A percentile compares a stretch with the other conserved stretches of the same genome.
Conservation (phyloP, 2,888 invertebrate genomes). For the Dryococelus australis region DNA sequence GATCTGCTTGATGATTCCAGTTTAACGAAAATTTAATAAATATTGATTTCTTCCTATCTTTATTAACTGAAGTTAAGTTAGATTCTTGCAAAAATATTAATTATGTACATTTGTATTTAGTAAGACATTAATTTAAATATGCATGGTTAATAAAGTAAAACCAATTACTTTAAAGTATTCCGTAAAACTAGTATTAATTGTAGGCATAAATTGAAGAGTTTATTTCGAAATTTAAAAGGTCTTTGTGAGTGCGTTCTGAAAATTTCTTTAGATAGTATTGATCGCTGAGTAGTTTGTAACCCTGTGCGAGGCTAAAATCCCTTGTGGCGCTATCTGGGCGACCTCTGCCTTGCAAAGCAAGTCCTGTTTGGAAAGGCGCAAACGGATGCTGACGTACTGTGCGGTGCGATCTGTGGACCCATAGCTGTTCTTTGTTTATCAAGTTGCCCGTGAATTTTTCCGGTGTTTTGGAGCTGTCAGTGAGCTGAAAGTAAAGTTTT, state of each 20-base stretch:
- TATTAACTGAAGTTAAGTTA: too few relatives aligned
- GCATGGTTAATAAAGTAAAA: too few relatives aligned
- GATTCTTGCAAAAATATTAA: too few relatives aligned
- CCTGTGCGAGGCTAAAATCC: conserved; percentile 37
- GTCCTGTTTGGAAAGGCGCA: conserved; percentile 32
- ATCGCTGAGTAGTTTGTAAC: conserved; percentile 28
- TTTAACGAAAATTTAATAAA: too few relatives aligned
- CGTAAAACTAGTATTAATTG: too few relatives aligned
- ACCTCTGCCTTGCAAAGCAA: conserved; percentile 26
- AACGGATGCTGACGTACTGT: conserved; percentile 33
- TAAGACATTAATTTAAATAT: too few relatives aligned
- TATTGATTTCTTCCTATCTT: too few relatives aligned
- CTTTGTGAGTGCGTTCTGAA: conserved; percentile 22
- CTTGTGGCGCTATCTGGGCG: conserved; percentile 34
- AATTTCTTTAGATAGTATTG: conserved; percentile 27
- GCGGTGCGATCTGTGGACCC: conserved; percentile 25
- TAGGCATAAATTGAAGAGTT: too few relatives aligned
- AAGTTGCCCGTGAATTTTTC: conserved; percentile 31
- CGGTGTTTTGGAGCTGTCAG: conserved; percentile 25
- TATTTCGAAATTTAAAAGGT: neutral
- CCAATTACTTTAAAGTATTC: too few relatives aligned
- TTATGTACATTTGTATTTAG: too few relatives aligned
- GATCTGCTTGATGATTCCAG: too few relatives aligned
- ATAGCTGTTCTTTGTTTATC: conserved; percentile 31
- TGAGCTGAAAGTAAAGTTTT: neutral